Evolutionary conservation across 1,140 invertebrate genomes (phyloP), one percentile per base, ranked within the genome.

Genomic region (Dendroctonus valens): DNA sequence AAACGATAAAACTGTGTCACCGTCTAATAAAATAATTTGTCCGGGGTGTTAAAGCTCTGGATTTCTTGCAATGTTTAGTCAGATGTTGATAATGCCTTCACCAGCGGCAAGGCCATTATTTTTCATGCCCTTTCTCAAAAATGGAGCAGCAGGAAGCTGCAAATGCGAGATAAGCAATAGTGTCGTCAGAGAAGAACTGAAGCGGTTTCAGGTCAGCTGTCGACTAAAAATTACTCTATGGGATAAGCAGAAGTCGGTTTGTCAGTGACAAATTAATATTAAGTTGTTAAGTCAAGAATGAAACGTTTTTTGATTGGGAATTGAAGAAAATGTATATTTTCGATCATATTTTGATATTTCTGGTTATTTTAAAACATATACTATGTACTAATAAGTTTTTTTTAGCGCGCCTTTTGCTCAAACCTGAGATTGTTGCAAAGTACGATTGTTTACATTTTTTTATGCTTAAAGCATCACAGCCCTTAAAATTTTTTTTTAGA

Each of bases 21-120:
- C 58, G 50, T 61, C 65, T 68, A 63, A 68, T 68, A 68, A 62
- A 68, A 68, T 69, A 68, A 68, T 68, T 68, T 68, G 66, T 68
- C 66, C 42, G 59, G 26, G 59, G 66, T 63, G 51, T 70, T 65
- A 62, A 72, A 72, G 71, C 69, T 60, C 66, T 55, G 72, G 68
- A 73, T 73, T 73, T 73, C 73, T 73, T 74, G 70, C 69, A 68
- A 70, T 69, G 69, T 69, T 71, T 63, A 66, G 66, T 71, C 68
- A 68, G 71, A 73, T 69, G 70, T 74, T 74, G 74, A 75, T 75
- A 75, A 68, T 68, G 59, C 66, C 53, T 49, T 63, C 59, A 38
- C 73, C 73, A 74, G 71, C 70, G 70, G 74, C 72, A 69, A 68
- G 59, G 72, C 71, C 71, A 70, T 75, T 74, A 75, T 75, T 75